Percentiles rank a stretch among this genome's conserved stretches.
phyloP scores from a whole-genome alignment of 2,113 vertebrate genomes.

The Amphilophus citrinellus region DNA sequence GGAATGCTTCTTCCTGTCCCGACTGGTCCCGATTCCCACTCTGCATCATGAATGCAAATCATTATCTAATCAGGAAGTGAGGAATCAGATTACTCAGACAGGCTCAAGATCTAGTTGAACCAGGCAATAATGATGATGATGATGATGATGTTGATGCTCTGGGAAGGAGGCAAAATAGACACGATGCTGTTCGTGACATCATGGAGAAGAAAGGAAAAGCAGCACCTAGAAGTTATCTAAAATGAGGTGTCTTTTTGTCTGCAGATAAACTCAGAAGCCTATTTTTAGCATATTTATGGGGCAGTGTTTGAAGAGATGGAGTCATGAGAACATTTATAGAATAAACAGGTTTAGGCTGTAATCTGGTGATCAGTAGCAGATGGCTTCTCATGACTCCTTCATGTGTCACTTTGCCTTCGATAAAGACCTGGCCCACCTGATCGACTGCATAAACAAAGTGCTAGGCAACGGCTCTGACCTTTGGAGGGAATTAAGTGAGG shows the following conservation, averaged over 20 bases:
- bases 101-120: conserved; percentile 56
- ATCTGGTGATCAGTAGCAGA: conserved; percentile 34
- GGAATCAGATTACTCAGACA: conserved; percentile 72
- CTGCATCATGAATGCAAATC: conserved; percentile 69
- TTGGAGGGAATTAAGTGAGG: conserved; percentile 75
- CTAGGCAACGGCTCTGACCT: conserved; percentile 75
- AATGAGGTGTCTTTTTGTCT: not conserved
- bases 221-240: not conserved
- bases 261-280: conserved; percentile 24
- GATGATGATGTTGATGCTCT: conserved; percentile 39
- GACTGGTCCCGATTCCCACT: conserved; percentile 41
- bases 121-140: conserved; percentile 52
- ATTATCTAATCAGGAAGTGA: conserved; percentile 79
- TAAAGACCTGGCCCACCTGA: conserved; percentile 28
- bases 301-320: conserved; percentile 25
- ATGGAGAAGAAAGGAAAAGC: not conserved
- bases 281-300: conserved; percentile 41
- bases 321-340: conserved; percentile 28
- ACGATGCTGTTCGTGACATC: conserved; percentile 23
- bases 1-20: conserved; percentile 37
- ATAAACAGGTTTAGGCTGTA: conserved; percentile 2
- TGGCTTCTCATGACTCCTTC: conserved; percentile 38
- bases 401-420: conserved; percentile 43
- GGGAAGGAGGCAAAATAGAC: conserved; percentile 26
- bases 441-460: conserved; percentile 59